Percentiles rank a stretch among this genome's conserved stretches.
These are phyloP conservation scores for Dryoscopus gambensis DNA, from an alignment of 2,113 vertebrate genomes.

Conservation along the genomic window DNA sequence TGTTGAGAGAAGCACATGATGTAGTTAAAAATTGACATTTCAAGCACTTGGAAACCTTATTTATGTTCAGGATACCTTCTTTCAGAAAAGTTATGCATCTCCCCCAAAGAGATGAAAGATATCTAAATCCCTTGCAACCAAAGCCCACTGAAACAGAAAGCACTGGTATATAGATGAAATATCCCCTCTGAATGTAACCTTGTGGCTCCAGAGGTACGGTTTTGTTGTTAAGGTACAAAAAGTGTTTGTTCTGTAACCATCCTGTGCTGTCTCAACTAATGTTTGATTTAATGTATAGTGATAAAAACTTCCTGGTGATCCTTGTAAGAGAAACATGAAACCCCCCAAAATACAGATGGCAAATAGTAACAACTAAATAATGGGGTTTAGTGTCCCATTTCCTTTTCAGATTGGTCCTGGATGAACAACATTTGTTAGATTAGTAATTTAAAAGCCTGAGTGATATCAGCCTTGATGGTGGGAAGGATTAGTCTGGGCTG, in stretches of 20 bases:
- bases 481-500: neutral
- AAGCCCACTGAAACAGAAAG: neutral
- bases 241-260: neutral
- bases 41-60: neutral
- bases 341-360: neutral
- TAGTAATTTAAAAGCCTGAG: neutral
- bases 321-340: neutral
- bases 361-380: neutral
- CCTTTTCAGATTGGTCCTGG: neutral
- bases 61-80: neutral
- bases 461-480: neutral
- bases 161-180: neutral
- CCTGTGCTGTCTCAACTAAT: neutral
- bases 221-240: neutral
- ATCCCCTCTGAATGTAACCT: neutral
- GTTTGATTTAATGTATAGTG: neutral
- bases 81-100: neutral
- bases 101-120: neutral
- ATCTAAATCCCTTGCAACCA: neutral
- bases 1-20: neutral
- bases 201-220: neutral
- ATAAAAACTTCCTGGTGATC: neutral
- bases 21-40: neutral
- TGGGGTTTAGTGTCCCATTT: rapidly evolving
- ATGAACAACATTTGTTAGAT: neutral